Conservation (phyloP, 2,113 vertebrate species). For the Saguinus imperator region DNA sequence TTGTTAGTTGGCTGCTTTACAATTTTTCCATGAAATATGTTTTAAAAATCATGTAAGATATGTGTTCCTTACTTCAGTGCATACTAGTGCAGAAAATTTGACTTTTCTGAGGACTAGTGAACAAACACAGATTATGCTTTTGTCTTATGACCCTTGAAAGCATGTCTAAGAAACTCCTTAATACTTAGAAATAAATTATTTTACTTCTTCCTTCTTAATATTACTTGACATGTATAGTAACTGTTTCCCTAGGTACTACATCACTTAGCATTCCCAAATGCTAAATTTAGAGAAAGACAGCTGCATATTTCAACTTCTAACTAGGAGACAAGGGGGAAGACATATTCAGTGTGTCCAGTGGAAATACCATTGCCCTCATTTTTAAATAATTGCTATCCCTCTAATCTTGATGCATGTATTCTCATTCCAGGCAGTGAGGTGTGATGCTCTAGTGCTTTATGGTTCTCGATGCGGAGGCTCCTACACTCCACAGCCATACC, state of each 20-base stretch:
- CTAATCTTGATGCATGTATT: not conserved
- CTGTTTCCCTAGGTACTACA: not conserved
- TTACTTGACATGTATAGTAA: not conserved
- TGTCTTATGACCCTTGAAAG: not conserved
- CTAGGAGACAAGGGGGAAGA: not conserved
- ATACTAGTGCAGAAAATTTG: not conserved
- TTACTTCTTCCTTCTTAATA: not conserved
- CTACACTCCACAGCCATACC: not conserved
- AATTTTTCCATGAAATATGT: not conserved
- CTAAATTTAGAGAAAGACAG: not conserved
- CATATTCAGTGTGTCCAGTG: not conserved
- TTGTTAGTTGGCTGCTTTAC: not conserved
- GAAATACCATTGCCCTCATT: not conserved
- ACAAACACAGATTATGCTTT: not conserved
- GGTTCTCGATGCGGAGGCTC: not conserved
- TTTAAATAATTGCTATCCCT: not conserved
- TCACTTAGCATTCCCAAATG: not conserved
- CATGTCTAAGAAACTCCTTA: not conserved
- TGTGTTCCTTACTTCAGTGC: not conserved
- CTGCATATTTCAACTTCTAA: constrained; percentile 1
- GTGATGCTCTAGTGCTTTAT: rapidly evolving
- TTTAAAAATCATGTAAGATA: not conserved
- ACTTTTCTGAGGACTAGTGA: not conserved
- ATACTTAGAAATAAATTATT: not conserved
- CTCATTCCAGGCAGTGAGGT: not conserved